A percentile compares a stretch with the other conserved stretches of the same genome.
Conservation (phyloP, 2,113 vertebrate genomes). For the Paracyprichromis sp. region DNA sequence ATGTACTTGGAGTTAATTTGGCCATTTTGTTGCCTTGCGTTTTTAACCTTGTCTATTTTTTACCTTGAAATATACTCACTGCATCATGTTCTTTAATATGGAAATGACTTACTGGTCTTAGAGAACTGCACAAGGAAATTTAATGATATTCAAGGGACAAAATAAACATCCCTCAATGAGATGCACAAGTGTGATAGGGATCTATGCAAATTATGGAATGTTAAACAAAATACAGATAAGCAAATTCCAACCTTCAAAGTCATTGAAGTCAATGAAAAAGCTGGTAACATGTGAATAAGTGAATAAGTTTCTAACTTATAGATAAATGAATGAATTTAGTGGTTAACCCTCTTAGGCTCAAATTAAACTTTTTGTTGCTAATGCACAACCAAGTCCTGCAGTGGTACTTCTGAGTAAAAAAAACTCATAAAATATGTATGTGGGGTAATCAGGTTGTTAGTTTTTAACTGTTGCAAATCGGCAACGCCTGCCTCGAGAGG, state of each 20-base stretch:
- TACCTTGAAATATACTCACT: background rate
- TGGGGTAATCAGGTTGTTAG: background rate
- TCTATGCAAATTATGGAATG: constrained; percentile 45
- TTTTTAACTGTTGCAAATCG: background rate
- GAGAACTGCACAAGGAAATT: background rate
- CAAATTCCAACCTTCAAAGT: constrained; percentile 43
- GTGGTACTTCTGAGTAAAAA: background rate
- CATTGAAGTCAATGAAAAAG: constrained; percentile 33
- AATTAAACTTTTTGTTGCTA: background rate
- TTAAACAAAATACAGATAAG: constrained; percentile 50
- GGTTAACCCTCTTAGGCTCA: background rate
- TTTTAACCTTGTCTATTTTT: background rate
- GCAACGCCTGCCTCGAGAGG: background rate
- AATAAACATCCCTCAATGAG: constrained; percentile 16
- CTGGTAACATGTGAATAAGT: background rate
- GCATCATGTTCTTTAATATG: background rate
- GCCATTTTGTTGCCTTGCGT: background rate
- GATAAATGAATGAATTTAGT: background rate
- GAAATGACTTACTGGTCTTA: background rate
- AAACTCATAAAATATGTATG: too few relatives aligned
- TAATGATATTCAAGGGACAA: background rate
- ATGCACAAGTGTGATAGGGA: constrained; percentile 28
- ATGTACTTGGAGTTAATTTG: background rate
- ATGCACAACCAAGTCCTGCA: background rate
- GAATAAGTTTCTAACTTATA: background rate